These are phyloP conservation scores for Drosophila rhopaloa DNA, from an alignment of 1,140 invertebrate genomes.

Conservation along the genomic window DNA sequence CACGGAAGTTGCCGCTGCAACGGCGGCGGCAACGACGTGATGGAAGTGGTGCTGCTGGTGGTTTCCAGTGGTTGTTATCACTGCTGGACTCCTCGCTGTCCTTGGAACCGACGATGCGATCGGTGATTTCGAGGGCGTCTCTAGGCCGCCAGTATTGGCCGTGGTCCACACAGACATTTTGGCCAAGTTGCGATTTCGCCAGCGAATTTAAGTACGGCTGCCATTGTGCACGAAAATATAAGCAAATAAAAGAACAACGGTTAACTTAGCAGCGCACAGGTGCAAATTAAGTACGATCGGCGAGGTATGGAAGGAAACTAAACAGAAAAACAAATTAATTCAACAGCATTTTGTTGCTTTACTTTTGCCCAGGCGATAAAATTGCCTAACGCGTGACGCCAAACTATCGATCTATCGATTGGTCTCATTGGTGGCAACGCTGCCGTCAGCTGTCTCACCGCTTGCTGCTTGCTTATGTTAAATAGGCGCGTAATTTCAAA, in stretches of 20 bases:
- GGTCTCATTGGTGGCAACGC: not conserved
- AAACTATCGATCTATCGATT: constrained; percentile 25
- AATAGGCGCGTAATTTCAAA: constrained; percentile 3
- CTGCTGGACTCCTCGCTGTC: constrained; percentile 8
- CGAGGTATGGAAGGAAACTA: constrained; percentile 22
- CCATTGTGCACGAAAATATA: constrained; percentile 51
- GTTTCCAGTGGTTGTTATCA: constrained; percentile 19
- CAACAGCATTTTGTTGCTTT: constrained; percentile 30
- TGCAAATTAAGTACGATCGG: constrained; percentile 65
- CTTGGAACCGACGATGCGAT: constrained; percentile 9
- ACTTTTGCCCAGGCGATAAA: constrained; percentile 13
- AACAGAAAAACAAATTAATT: constrained; percentile 45
- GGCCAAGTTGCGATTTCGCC: constrained; percentile 10
- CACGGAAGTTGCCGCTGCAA: constrained; percentile 69
- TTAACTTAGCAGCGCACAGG: constrained; percentile 23
- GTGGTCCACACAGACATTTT: constrained; percentile 86
- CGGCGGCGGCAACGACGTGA: constrained; percentile 72
- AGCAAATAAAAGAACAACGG: constrained; percentile 24
- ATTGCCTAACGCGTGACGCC: constrained; percentile 8
- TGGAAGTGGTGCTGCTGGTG: constrained; percentile 69
- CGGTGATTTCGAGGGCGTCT: constrained; percentile 52
- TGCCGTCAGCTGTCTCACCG: not conserved
- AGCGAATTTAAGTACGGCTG: constrained; percentile 24
- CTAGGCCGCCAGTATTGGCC: constrained; percentile 81
- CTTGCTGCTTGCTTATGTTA: not conserved